A percentile compares a stretch with the other conserved stretches of the same genome.
Evolutionary conservation across 2,888 invertebrate genomes (phyloP).

Genomic region (Apotomis betuletana): DNA sequence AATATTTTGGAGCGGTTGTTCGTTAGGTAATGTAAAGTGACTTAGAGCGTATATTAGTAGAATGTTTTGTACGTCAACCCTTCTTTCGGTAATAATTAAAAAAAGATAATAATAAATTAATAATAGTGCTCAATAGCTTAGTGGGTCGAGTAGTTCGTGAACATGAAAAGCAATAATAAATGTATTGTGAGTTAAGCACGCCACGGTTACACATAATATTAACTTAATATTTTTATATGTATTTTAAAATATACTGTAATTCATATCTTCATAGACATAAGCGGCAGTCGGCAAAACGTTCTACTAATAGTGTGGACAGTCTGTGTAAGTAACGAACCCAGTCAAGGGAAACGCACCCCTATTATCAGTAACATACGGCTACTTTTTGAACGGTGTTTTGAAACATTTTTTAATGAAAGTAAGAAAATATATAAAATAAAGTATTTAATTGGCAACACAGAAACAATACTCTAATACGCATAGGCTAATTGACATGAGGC

Average conservation of each 20-base stretch:
- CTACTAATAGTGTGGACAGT: constrained; percentile 63
- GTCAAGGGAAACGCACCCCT: constrained; percentile 75
- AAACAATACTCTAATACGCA: constrained; percentile 82
- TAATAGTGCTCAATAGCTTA: constrained; percentile 81
- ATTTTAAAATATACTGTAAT: constrained; percentile 80
- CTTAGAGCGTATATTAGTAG: constrained; percentile 64
- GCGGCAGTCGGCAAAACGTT: constrained; percentile 74
- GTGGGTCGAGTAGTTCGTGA: constrained; percentile 60
- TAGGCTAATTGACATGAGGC: constrained; percentile 84
- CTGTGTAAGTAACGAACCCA: constrained; percentile 64
- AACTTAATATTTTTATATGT: constrained; percentile 83
- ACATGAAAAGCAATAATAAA: constrained; percentile 74
- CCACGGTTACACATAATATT: constrained; percentile 62
- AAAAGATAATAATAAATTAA: constrained; percentile 63
- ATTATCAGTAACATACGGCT: constrained; percentile 80
- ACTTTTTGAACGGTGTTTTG: constrained; percentile 83
- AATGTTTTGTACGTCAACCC: constrained; percentile 73
- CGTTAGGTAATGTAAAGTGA: constrained; percentile 64
- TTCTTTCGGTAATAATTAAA: constrained; percentile 72
- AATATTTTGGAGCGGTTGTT: constrained; percentile 78
- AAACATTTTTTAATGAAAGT: constrained; percentile 78
- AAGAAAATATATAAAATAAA: constrained; percentile 55
- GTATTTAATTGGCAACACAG: constrained; percentile 81
- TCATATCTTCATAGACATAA: constrained; percentile 82
- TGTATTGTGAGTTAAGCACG: constrained; percentile 71